Percentiles rank a stretch among this genome's conserved stretches.
phyloP scores from a whole-genome alignment of 2,797 vertebrate species.

The Xenops minutus region DNA sequence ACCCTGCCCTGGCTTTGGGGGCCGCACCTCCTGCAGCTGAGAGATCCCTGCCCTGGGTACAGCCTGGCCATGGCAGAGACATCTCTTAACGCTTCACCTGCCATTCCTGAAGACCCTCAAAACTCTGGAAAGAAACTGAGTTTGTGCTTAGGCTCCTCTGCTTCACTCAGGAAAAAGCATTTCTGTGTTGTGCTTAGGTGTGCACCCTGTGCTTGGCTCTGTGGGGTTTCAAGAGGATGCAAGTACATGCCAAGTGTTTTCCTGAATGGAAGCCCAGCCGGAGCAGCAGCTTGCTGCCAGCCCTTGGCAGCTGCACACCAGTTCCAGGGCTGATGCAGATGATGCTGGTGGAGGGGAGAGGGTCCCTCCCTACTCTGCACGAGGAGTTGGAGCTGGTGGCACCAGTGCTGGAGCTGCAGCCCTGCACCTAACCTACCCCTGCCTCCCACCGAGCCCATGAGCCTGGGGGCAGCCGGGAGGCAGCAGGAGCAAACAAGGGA shows the following conservation, averaged over 20 bases:
- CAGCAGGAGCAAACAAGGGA: background rate
- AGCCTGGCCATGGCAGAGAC: fast-evolving
- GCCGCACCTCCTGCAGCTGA: background rate
- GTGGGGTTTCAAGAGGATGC: background rate
- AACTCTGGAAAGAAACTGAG: background rate
- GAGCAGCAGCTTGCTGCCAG: background rate
- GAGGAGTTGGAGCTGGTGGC: background rate
- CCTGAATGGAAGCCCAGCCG: fast-evolving
- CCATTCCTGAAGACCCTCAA: background rate
- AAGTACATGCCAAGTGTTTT: fast-evolving
- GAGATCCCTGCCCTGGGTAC: background rate
- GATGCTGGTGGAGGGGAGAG: background rate
- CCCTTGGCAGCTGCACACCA: background rate
- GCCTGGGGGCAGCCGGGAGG: background rate
- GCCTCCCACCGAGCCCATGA: fast-evolving
- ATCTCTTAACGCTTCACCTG: fast-evolving
- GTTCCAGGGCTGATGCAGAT: background rate
- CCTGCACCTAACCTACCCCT: background rate
- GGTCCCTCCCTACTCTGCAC: fast-evolving
- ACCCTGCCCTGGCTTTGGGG: background rate
- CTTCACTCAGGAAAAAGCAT: background rate
- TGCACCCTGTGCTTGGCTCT: background rate
- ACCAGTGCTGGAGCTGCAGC: fast-evolving
- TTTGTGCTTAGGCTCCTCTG: background rate
- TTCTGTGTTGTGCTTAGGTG: background rate